Percentiles rank a stretch among this genome's conserved stretches.
These are phyloP conservation scores for Trachelus stipa DNA, from an alignment of 2,888 invertebrate genomes.

Conservation along the genomic window DNA sequence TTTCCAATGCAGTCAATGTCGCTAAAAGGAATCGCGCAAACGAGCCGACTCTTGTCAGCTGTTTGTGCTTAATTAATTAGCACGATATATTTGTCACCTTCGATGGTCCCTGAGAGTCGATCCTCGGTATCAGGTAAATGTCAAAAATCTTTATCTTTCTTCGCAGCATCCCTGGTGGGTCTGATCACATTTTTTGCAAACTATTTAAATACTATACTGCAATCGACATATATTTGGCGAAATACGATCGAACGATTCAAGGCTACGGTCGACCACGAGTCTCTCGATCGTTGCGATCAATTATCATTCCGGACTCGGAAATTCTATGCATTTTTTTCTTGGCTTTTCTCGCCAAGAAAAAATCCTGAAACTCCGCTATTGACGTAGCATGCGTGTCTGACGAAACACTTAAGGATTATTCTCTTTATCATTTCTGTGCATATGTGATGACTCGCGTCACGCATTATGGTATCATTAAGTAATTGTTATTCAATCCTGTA, in stretches of 20 bases:
- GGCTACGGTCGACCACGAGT: neutral
- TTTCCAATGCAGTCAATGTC: conserved; percentile 15
- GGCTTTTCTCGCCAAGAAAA: neutral
- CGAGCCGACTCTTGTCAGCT: neutral
- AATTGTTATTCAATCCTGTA: neutral
- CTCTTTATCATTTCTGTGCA: neutral
- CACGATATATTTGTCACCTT: neutral
- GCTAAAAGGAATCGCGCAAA: neutral
- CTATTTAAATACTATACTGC: neutral
- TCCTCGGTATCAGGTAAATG: neutral
- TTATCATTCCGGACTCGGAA: neutral
- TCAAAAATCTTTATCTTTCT: neutral
- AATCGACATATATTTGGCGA: neutral
- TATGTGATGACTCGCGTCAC: neutral
- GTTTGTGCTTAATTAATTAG: neutral
- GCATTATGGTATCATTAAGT: neutral
- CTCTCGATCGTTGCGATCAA: neutral
- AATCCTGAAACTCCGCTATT: neutral
- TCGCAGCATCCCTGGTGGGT: neutral
- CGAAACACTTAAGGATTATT: neutral
- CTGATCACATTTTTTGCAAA: neutral
- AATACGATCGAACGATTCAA: neutral
- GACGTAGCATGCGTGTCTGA: neutral
- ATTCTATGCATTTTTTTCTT: neutral
- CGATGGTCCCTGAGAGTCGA: neutral